Evolutionary conservation across 64 coral and sea anemone genomes (phyloP).

Genomic region (Actinia tenebrosa): DNA sequence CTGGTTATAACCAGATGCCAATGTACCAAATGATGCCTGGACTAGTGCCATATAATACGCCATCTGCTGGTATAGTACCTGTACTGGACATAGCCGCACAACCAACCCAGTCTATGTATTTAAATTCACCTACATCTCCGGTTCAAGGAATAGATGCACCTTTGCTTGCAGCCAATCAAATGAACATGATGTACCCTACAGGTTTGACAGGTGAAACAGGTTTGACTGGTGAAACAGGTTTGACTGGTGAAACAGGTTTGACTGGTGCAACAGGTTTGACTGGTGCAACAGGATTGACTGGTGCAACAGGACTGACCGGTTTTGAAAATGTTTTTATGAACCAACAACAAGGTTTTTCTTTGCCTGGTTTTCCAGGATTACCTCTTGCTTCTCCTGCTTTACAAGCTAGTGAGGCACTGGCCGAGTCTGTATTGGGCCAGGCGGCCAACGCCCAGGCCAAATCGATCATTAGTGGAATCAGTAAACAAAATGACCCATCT

Average conservation of each 20-base stretch:
- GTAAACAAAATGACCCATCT: neutral
- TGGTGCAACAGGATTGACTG: neutral
- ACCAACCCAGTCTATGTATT: neutral
- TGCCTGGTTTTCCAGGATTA: neutral
- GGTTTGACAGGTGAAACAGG: neutral
- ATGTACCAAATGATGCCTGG: neutral
- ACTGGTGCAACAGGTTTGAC: neutral
- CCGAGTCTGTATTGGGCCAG: neutral
- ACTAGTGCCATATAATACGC: neutral
- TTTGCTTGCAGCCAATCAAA: neutral
- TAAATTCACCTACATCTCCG: neutral
- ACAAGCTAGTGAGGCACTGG: neutral
- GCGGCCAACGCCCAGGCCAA: neutral
- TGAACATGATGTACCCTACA: neutral
- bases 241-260: neutral
- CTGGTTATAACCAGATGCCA: neutral
- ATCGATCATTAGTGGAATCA: neutral
- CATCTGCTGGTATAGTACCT: neutral
- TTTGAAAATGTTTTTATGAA: neutral
- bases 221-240: too few species aligned
- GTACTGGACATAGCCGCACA: neutral
- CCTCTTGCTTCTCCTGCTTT: neutral
- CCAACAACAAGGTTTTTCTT: neutral
- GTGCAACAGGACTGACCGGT: neutral
- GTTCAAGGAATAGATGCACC: neutral